Conservation (phyloP, 1,140 invertebrate genomes). For the Coptotermes formosanus region DNA sequence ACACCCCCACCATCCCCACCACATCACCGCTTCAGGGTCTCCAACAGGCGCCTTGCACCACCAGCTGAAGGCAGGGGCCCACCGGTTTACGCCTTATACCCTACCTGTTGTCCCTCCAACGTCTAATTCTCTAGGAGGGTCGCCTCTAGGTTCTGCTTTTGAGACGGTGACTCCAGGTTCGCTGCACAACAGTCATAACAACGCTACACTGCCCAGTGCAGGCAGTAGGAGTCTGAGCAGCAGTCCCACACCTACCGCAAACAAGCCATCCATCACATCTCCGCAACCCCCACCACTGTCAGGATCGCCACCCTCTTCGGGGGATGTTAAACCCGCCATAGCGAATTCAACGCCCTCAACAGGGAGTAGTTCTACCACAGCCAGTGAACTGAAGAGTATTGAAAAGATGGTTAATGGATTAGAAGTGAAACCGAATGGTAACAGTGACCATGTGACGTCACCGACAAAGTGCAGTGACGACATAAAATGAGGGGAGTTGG, state of each 20-base stretch:
- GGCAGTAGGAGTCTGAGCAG: neutral
- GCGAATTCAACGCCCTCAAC: neutral
- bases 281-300: slow-evolving; percentile 21
- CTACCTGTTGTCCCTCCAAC: slow-evolving; percentile 56
- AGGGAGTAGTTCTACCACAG: slow-evolving; percentile 32
- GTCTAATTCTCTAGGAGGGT: slow-evolving; percentile 47
- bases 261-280: neutral
- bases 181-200: slow-evolving; percentile 36
- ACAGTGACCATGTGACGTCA: neutral
- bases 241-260: slow-evolving; percentile 15
- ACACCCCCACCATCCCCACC: slow-evolving; percentile 54
- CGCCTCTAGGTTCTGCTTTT: slow-evolving; percentile 72
- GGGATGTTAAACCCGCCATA: neutral
- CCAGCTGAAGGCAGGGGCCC: slow-evolving; percentile 59
- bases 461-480: slow-evolving; percentile 20
- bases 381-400: slow-evolving; percentile 86
- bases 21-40: slow-evolving; percentile 48
- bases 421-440: slow-evolving; percentile 60
- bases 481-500: slow-evolving; percentile 20
- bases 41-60: slow-evolving; percentile 48
- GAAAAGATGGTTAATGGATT: slow-evolving; percentile 96
- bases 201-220: slow-evolving; percentile 34
- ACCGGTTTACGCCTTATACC: slow-evolving; percentile 83
- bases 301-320: slow-evolving; percentile 18
- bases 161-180: slow-evolving; percentile 77